Percentiles rank a stretch among this genome's conserved stretches.
These are phyloP conservation scores for Epistrophe eligans DNA, from an alignment of 2,888 invertebrate species.

Conservation along the genomic window DNA sequence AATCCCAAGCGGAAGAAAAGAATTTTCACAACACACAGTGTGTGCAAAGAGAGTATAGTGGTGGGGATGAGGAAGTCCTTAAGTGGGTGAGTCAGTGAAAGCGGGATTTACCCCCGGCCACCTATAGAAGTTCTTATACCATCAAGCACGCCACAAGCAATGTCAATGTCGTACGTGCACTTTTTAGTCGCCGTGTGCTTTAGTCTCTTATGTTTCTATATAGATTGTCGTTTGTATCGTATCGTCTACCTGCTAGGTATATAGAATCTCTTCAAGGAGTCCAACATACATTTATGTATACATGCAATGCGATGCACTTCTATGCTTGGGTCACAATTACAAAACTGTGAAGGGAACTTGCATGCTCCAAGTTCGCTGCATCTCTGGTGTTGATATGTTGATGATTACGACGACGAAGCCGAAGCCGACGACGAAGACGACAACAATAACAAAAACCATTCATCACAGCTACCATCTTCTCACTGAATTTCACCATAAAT, in stretches of 20 bases:
- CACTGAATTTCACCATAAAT: slow-evolving; percentile 21
- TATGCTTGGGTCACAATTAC: slow-evolving; percentile 55
- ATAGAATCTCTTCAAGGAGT: slow-evolving; percentile 51
- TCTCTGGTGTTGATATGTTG: slow-evolving; percentile 46
- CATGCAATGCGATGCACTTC: slow-evolving; percentile 37
- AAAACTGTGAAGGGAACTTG: slow-evolving; percentile 30
- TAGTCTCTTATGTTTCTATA: slow-evolving; percentile 17
- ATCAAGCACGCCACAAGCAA: slow-evolving; percentile 40
- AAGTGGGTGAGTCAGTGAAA: slow-evolving; percentile 76
- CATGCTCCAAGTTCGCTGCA: slow-evolving; percentile 36
- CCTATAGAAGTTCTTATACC: slow-evolving; percentile 6
- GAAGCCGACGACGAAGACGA: slow-evolving; percentile 1
- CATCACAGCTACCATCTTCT: slow-evolving; percentile 39
- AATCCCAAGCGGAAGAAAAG: slow-evolving; percentile 74
- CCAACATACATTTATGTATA: slow-evolving; percentile 17
- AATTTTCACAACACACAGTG: slow-evolving; percentile 68
- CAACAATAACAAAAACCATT: slow-evolving; percentile 33
- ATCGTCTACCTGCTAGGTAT: slow-evolving; percentile 11
- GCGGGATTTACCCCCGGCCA: slow-evolving; percentile 44
- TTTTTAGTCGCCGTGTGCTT: slow-evolving; percentile 33
- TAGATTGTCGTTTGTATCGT: not conserved
- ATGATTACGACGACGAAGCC: slow-evolving; percentile 45
- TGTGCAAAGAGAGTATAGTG: slow-evolving; percentile 25
- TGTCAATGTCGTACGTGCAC: slow-evolving; percentile 74
- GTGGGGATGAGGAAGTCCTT: slow-evolving; percentile 48